Percentiles rank a stretch among this genome's conserved stretches.
Conservation (phyloP, 2,113 vertebrate species). For the Oryzias curvinotus region DNA sequence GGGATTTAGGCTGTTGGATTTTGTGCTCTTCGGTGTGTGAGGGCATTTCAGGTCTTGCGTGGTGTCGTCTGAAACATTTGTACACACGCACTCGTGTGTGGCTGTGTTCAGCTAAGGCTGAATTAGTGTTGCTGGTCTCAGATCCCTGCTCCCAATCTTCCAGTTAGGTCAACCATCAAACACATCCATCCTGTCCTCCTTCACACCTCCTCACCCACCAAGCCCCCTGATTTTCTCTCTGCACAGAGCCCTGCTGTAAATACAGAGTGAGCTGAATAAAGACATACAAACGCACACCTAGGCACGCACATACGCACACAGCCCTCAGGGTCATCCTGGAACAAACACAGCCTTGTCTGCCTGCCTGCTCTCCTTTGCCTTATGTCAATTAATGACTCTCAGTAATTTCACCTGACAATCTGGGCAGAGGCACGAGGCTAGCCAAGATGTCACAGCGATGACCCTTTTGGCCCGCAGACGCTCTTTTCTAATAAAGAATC, state of each 20-base stretch:
- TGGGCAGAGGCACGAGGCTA: constrained; percentile 83
- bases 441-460: constrained; percentile 91
- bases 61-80: constrained; percentile 37
- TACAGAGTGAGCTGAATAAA: constrained; percentile 64
- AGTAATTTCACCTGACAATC: constrained; percentile 99
- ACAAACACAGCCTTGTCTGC: constrained; percentile 75
- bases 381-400: constrained; percentile 96
- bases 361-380: constrained; percentile 82
- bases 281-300: constrained; percentile 37
- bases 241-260: constrained; percentile 59
- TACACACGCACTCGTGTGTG: constrained; percentile 34
- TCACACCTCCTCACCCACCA: constrained; percentile 68
- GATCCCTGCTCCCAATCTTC: constrained; percentile 95
- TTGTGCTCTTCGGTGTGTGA: constrained; percentile 10
- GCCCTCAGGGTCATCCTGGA: constrained; percentile 74
- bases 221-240: constrained; percentile 38
- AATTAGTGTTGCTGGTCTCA: constrained; percentile 76
- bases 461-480: constrained; percentile 88
- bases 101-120: constrained; percentile 63
- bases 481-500: constrained; percentile 88
- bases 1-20: constrained; percentile 2
- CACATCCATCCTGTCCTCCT: constrained; percentile 77
- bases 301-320: constrained; percentile 32
- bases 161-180: constrained; percentile 99
- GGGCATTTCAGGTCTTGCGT: constrained; percentile 15